Evolutionary conservation across 1,140 invertebrate genomes (phyloP).

Genomic region (Drosophila equinoxialis): DNA sequence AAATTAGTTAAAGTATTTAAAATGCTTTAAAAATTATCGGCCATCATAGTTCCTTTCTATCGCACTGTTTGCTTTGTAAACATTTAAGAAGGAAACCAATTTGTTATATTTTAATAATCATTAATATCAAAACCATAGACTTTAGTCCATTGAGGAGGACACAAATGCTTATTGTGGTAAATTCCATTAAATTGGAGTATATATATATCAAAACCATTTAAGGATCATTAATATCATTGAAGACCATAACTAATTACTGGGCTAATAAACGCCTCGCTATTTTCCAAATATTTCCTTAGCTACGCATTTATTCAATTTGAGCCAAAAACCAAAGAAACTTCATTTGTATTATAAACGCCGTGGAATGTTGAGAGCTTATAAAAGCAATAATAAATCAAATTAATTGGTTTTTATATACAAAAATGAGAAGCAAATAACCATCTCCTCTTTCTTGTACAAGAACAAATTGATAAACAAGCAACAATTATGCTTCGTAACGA

Average conservation of each 20-base stretch:
- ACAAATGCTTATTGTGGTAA: background rate
- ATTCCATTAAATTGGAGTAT: background rate
- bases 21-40: too few species aligned
- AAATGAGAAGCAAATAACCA: constrained; percentile 1
- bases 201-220: background rate
- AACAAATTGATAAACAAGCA: constrained; percentile 65
- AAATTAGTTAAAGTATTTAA: too few species aligned
- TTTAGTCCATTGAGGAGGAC: background rate
- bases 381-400: constrained; percentile 68
- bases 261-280: constrained; percentile 6
- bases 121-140: background rate
- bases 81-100: background rate
- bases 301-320: constrained; percentile 21
- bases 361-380: constrained; percentile 29
- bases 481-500: constrained; percentile 35
- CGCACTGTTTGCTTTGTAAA: too few species aligned
- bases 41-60: too few species aligned
- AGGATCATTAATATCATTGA: constrained; percentile 12
- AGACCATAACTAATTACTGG: constrained; percentile 8
- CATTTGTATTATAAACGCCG: constrained; percentile 21
- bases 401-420: constrained; percentile 55
- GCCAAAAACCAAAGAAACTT: constrained; percentile 27
- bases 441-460: constrained; percentile 39
- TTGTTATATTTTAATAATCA: background rate
- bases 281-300: constrained; percentile 10